phyloP scores from a whole-genome alignment of 37 sponge, comb jelly and placozoan species.

The Aplysina aerophoba region DNA sequence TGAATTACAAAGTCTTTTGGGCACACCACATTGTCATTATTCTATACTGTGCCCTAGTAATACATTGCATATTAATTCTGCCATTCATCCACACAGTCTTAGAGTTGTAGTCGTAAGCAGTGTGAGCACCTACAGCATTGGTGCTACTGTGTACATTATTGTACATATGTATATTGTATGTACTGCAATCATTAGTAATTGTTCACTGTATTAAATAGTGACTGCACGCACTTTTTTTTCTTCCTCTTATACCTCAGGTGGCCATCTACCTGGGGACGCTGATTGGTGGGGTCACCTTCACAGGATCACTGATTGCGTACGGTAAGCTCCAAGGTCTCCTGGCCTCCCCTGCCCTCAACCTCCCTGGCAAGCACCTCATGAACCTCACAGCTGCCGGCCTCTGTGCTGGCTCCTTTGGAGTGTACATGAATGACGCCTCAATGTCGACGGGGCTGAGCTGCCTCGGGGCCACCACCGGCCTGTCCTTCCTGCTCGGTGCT shows the following conservation, averaged over 20 bases:
- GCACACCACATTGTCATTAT: too few relatives aligned
- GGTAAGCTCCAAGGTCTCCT: constrained; percentile 91
- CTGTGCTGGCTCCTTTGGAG: constrained; percentile 82
- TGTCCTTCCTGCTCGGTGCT: constrained; percentile 86
- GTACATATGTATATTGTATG: too few relatives aligned
- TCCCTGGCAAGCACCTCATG: constrained; percentile 76
- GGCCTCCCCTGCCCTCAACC: constrained; percentile 74
- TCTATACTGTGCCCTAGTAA: too few relatives aligned
- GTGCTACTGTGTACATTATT: too few relatives aligned
- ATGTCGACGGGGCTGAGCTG: constrained; percentile 65
- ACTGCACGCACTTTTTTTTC: neutral
- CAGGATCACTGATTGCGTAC: constrained; percentile 91
- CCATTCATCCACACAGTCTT: too few relatives aligned
- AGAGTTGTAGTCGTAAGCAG: too few relatives aligned
- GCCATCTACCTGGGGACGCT: constrained; percentile 89
- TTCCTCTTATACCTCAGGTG: constrained; percentile 37
- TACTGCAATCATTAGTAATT: too few relatives aligned
- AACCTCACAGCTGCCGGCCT: constrained; percentile 68
- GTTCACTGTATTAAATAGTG: too few relatives aligned
- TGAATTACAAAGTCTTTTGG: too few relatives aligned
- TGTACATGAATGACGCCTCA: constrained; percentile 79
- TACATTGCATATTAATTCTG: too few relatives aligned
- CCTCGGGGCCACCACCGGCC: constrained; percentile 80
- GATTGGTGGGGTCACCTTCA: constrained; percentile 96
- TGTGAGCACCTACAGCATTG: too few relatives aligned